Conservation (phyloP, 2,113 vertebrate species). For the Todiramphus saurophagus region DNA sequence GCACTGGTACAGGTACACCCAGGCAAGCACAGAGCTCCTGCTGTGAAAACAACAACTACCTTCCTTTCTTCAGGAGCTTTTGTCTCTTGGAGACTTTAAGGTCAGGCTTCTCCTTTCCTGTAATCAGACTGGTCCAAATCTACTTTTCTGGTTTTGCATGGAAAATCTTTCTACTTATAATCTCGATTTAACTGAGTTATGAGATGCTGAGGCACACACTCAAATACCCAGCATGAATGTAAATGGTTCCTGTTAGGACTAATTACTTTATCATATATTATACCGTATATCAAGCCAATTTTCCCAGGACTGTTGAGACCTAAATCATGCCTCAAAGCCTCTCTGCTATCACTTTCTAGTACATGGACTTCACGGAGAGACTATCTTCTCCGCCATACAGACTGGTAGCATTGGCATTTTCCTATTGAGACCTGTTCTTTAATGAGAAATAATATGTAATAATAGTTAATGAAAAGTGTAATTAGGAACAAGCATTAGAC, state of each 20-base stretch:
- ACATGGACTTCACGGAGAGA: not conserved
- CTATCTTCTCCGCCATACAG: not conserved
- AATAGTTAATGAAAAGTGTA: not conserved
- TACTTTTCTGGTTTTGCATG: not conserved
- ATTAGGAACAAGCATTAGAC: not conserved
- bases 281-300: not conserved
- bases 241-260: not conserved
- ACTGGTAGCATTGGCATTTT: not conserved
- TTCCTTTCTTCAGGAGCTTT: not conserved
- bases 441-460: not conserved
- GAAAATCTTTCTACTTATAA: not conserved
- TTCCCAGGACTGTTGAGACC: not conserved
- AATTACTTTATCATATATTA: not conserved
- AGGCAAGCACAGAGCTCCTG: not conserved
- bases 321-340: not conserved
- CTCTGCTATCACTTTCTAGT: not conserved
- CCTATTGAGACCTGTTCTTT: not conserved
- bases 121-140: not conserved
- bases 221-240: rapidly evolving
- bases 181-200: not conserved
- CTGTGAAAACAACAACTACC: not conserved
- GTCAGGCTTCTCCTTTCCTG: not conserved
- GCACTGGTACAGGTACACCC: not conserved
- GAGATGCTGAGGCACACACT: not conserved
- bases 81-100: not conserved